phyloP scores from a whole-genome alignment of 2,797 vertebrate species.

The Aplochiton taeniatus region DNA sequence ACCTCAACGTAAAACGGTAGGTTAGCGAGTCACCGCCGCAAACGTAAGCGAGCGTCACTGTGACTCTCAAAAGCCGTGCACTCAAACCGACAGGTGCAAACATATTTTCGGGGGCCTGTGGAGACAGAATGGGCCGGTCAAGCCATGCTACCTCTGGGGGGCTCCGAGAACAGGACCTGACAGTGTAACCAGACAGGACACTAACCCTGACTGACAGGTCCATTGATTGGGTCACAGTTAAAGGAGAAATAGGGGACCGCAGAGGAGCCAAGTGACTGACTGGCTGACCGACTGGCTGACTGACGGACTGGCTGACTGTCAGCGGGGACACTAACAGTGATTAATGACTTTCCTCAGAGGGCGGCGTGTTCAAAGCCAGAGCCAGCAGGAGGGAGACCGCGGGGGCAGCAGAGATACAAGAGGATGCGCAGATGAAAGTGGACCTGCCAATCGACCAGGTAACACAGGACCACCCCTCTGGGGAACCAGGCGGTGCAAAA shows the following conservation, averaged over 20 bases:
- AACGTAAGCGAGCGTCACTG: too few species aligned
- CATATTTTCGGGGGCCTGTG: not conserved
- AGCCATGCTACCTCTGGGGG: not conserved
- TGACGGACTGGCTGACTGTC: conserved; percentile 42
- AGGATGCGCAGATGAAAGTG: conserved; percentile 41
- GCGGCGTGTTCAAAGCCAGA: conserved; percentile 51
- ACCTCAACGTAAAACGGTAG: not conserved
- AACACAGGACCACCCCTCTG: conserved; percentile 12
- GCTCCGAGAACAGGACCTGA: conserved; percentile 3
- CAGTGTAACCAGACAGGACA: conserved; percentile 4
- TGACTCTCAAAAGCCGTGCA: too few species aligned
- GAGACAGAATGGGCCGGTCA: not conserved
- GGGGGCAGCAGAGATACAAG: conserved; percentile 43
- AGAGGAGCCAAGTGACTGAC: conserved; percentile 27
- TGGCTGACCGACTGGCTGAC: conserved; percentile 41
- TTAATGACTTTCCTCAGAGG: conserved; percentile 56
- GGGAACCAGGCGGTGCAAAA: conserved; percentile 17
- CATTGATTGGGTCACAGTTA: conserved; percentile 50
- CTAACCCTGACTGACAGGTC: conserved; percentile 35
- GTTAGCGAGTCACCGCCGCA: not conserved
- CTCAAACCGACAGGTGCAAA: too few species aligned
- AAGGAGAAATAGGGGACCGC: conserved; percentile 26
- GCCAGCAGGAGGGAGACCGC: conserved; percentile 37
- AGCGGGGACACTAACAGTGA: conserved; percentile 49
- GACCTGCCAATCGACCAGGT: conserved; percentile 48